Evolutionary conservation across 2,888 invertebrate genomes (phyloP), one percentile per base, ranked within the genome.

Genomic region (Heteromurus nitidus): DNA sequence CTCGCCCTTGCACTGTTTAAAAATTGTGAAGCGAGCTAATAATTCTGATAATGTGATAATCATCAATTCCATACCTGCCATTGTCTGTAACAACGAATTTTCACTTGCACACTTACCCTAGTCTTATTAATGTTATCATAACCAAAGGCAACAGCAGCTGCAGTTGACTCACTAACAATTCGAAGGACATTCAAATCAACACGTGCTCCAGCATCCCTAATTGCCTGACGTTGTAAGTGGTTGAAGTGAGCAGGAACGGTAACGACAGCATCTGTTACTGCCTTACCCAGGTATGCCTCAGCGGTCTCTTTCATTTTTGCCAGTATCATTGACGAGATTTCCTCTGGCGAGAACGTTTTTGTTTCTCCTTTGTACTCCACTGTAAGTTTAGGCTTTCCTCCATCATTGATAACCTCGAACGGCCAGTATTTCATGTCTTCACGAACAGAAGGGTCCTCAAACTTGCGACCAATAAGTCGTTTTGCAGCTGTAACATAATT

Each of bases 391-490:
- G 86, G 85, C 67, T 86, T 86, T 69, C 94, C 93, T 83, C 92
- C 92, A 88, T 94, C 94, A 89, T 92, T 94, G 88, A 94, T 90
- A 1, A 97, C 96, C 89, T 94, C 94, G 89, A 97, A 97, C 67
- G 97, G 97, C 94, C 96, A 97, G 90, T 95, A 95, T 90, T 97
- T 96, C 92, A 97, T 94, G 89, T 98, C 97, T 68, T 93, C 93
- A 91, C 98, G 97, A 74, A 99, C 96, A 18, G 95, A 94, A 55
- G 90, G 90, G 90, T 97, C 96, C 88, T 94, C 94, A 89, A 94
- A 98, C 88, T 95, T 94, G 88, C 97, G 94, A 76, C 97, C 97
- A 90, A 97, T 97, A 88, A 98, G 92, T 89, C 97, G 94, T 91
- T 98, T 93, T 87, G 96, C 97, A 92, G 98, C 98, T 94, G 92